Evolutionary conservation across 2,888 invertebrate species (phyloP).

Genomic region (Molanna angustata): DNA sequence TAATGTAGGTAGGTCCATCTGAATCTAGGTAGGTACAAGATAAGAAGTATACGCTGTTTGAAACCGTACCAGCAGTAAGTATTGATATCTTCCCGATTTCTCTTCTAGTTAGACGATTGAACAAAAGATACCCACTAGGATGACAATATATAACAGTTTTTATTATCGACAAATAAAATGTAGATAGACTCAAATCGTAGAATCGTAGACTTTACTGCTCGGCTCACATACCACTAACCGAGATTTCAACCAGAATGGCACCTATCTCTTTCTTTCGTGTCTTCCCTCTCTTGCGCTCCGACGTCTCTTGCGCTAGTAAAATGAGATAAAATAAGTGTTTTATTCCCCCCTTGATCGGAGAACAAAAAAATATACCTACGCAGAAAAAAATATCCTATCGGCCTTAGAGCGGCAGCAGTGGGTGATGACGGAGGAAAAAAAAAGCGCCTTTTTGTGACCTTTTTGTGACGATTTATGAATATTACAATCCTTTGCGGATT

Average conservation of each 20-base stretch:
- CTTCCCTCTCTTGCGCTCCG: conserved; percentile 10
- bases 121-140: not conserved
- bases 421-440: too few relatives aligned
- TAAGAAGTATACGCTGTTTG: too few relatives aligned
- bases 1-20: too few relatives aligned
- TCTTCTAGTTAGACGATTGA: not conserved
- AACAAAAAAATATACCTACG: too few relatives aligned
- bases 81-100: conserved; percentile 3
- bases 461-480: too few relatives aligned
- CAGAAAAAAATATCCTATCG: too few relatives aligned
- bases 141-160: conserved; percentile 28
- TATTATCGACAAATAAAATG: conserved; percentile 31
- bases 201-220: conserved; percentile 31
- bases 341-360: conserved; percentile 28
- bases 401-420: too few relatives aligned
- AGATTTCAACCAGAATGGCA: conserved; percentile 15
- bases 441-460: too few relatives aligned
- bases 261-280: too few relatives aligned
- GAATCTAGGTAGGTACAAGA: too few relatives aligned
- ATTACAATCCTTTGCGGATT: too few relatives aligned
- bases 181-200: conserved; percentile 32
- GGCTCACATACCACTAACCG: conserved; percentile 27
- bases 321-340: conserved; percentile 31
- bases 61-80: too few relatives aligned
- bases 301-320: conserved; percentile 13